Evolutionary conservation across 2,888 invertebrate species (phyloP).

Genomic region (Plagodis dolabraria): DNA sequence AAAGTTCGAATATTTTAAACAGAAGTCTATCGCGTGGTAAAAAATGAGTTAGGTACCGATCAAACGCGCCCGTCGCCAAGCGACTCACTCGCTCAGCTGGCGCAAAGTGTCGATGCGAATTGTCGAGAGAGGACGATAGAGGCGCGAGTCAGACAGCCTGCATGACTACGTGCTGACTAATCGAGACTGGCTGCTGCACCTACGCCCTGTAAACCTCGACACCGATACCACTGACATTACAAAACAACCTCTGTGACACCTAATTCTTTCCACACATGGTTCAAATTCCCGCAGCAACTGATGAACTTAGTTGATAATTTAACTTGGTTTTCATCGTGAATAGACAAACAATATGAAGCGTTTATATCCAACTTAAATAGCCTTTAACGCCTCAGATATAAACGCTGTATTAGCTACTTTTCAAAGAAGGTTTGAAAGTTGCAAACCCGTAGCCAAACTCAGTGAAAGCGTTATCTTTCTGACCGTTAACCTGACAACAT

Average conservation of each 20-base stretch:
- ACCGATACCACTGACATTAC: constrained; percentile 26
- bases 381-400: constrained; percentile 24
- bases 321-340: constrained; percentile 11
- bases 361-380: constrained; percentile 13
- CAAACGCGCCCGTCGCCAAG: constrained; percentile 75
- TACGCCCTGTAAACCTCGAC: constrained; percentile 57
- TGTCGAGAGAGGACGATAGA: constrained; percentile 61
- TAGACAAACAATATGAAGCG: constrained; percentile 15
- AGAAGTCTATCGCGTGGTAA: constrained; percentile 14
- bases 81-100: constrained; percentile 58
- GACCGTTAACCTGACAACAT: constrained; percentile 6
- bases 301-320: background rate
- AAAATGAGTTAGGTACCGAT: constrained; percentile 62
- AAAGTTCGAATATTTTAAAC: background rate
- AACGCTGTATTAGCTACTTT: background rate
- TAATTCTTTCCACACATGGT: constrained; percentile 4
- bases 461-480: constrained; percentile 56
- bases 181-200: constrained; percentile 62
- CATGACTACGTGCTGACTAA: constrained; percentile 75
- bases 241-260: constrained; percentile 5
- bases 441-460: constrained; percentile 47
- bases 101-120: constrained; percentile 46
- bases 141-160: constrained; percentile 53
- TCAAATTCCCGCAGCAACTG: constrained; percentile 11
- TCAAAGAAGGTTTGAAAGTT: constrained; percentile 36